Evolutionary conservation across 1,140 invertebrate species (phyloP), one percentile per base, ranked within the genome.

Genomic region (Listronotus bonariensis): DNA sequence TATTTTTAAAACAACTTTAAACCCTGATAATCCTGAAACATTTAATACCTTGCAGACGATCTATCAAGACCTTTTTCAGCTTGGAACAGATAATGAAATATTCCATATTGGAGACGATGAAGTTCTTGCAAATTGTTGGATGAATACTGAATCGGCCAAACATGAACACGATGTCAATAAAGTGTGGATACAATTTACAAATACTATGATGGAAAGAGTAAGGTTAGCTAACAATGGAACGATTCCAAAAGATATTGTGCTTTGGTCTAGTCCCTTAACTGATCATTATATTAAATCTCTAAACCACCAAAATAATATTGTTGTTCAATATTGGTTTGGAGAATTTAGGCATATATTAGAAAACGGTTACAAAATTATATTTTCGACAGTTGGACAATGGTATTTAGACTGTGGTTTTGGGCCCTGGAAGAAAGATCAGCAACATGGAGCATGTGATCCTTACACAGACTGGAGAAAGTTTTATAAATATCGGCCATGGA

Each of bases 51-150:
- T 92, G 12, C 79, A 84, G 71, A 80, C 80, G 8, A 79, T 89
- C 10, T 89, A 89, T 73, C 79, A 78, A 18, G 89, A 90, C 68
- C 79, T 91, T 10, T 76, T 90, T n/a, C 76, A 85, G 32, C 77
- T 87, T 9, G 88, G 59, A 9, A 85, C 84, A 0, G 80, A 83
- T 18, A 82, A 82, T 11, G 88, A 89, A 60, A 76, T 88, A 14
- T 88, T 92, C 70, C 92, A 93, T 76, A 83, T 93, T 62, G 92
- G 92, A 18, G 90, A 90, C 3, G 92, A 93, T 77, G 92, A 93
- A 80, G 90, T 92, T n/a, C 82, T 86, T 73, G 75, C 86, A 2
- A 83, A 86, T 10, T 90, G 88, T 61, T 91, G 88, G 88, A 80
- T 81, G 34, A 78, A 80, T 6, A 82, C 77, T 0, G 38, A 76